Base-by-base conservation (phyloP, 1,140 invertebrate genomes). In the Eulimnadia texana region DNA sequence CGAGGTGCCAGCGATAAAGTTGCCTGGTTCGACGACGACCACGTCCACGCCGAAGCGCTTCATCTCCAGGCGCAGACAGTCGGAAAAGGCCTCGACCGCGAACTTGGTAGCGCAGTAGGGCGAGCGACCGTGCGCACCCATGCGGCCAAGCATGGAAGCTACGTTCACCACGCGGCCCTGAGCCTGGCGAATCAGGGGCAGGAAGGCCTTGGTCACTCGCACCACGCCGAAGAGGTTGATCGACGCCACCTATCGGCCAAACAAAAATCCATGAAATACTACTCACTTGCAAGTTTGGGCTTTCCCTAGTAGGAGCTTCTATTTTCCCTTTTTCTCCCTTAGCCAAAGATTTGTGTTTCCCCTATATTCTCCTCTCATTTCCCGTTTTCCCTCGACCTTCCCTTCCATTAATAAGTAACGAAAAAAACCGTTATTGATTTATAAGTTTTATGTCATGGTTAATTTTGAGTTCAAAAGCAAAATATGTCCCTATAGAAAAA, bases 21-120 rank as follows among this genome's bases (percentile, higher is more conserved):
- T 84, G 52, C 86, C 85, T 42, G 89, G 86, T 67, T 90, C 88
- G 52, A 93, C 84, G 19, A 91, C 80, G 73, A 66, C 84, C 77
- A 78, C 84, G 20, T 62, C 64, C 16, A 73, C 70, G n/a, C 66
- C 69, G 69, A 70, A 72, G 61, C 72, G 79, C 66, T 84, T 82
- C 74, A 92, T 83, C 74, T 92, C 89, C 64, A 86, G 76, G 56
- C 88, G 78, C 24, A 93, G 74, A 67, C 87, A 91, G 51, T 84
- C 81, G 24, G 84, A 84, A 70, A 88, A 84, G 2, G 85, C 84
- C 69, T 91, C 86, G 1, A 92, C 73, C 0, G 84, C 89, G 63
- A 85, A 85, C 68, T 76, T 81, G 68, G 80, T 79, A 57, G 85
- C 82, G 64, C 85, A 84, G 70, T 92, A 88, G 60, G 90, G 82